Conservation (phyloP, 2,113 vertebrate species). For the Pristiophorus japonicus region DNA sequence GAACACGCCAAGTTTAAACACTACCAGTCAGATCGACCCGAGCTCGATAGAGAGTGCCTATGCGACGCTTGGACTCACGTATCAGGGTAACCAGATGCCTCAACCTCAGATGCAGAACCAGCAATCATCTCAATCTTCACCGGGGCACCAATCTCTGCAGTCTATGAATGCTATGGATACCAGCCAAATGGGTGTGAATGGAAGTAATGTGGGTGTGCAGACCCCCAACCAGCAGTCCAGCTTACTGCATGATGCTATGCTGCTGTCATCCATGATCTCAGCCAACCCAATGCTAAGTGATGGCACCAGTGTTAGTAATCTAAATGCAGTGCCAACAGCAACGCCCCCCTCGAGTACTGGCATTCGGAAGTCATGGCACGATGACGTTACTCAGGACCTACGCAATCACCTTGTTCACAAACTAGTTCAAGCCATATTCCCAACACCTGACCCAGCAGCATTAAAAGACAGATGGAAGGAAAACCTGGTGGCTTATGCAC, state of each 20-base stretch:
- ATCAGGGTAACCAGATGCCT: slow-evolving; percentile 86
- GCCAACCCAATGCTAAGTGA: slow-evolving; percentile 85
- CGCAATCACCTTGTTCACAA: slow-evolving; percentile 92
- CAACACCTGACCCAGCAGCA: slow-evolving; percentile 92
- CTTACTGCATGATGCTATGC: slow-evolving; percentile 76
- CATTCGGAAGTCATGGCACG: slow-evolving; percentile 90
- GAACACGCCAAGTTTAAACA: slow-evolving; percentile 71
- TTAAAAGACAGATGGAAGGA: slow-evolving; percentile 95
- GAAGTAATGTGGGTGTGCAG: slow-evolving; percentile 74
- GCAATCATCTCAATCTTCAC: slow-evolving; percentile 65
- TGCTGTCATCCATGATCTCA: slow-evolving; percentile 79
- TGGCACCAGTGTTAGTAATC: slow-evolving; percentile 58
- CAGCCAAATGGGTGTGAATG: slow-evolving; percentile 88
- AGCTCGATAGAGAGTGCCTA: slow-evolving; percentile 96
- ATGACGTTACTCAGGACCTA: slow-evolving; percentile 91
- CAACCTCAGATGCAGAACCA: slow-evolving; percentile 69
- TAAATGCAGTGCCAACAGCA: slow-evolving; percentile 78
- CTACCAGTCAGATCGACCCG: slow-evolving; percentile 90
- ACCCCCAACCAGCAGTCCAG: slow-evolving; percentile 58
- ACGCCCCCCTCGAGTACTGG: slow-evolving; percentile 75
- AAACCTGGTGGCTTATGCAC: slow-evolving; percentile 90
- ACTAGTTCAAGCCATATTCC: slow-evolving; percentile 96
- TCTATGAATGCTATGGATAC: slow-evolving; percentile 66
- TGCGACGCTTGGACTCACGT: slow-evolving; percentile 88
- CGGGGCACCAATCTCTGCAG: slow-evolving; percentile 76